A percentile compares a stretch with the other conserved stretches of the same genome.
Conservation (phyloP, 2,113 vertebrate genomes). For the Neopipo cinnamomea region DNA sequence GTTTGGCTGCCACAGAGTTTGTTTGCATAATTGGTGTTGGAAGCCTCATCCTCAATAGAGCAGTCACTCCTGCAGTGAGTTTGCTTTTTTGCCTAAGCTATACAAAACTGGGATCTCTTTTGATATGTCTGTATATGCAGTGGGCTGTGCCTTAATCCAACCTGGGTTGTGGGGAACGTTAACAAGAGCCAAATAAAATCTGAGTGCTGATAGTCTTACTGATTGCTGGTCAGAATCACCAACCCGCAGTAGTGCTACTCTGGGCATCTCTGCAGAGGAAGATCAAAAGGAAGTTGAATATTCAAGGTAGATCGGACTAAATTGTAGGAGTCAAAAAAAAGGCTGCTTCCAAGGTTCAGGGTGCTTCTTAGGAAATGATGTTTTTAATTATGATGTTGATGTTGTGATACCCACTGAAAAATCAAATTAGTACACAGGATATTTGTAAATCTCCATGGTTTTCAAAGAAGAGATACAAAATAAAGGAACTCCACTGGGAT, state of each 20-base stretch:
- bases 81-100: background rate
- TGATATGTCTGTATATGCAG: background rate
- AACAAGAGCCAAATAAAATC: background rate
- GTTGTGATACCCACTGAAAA: constrained; percentile 13
- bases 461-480: background rate
- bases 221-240: background rate
- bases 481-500: background rate
- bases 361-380: background rate
- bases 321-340: background rate
- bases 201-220: background rate
- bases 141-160: background rate
- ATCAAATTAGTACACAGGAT: background rate
- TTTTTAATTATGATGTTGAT: background rate
- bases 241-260: background rate
- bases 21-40: background rate
- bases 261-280: background rate
- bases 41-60: background rate
- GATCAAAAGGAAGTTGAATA: background rate
- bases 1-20: background rate
- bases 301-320: background rate
- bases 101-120: background rate
- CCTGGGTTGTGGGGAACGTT: background rate
- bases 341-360: background rate
- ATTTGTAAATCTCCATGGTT: background rate
- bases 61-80: background rate